Evolutionary conservation across 2,888 invertebrate species (phyloP).

Genomic region (Rhagophthalmus giganteus): DNA sequence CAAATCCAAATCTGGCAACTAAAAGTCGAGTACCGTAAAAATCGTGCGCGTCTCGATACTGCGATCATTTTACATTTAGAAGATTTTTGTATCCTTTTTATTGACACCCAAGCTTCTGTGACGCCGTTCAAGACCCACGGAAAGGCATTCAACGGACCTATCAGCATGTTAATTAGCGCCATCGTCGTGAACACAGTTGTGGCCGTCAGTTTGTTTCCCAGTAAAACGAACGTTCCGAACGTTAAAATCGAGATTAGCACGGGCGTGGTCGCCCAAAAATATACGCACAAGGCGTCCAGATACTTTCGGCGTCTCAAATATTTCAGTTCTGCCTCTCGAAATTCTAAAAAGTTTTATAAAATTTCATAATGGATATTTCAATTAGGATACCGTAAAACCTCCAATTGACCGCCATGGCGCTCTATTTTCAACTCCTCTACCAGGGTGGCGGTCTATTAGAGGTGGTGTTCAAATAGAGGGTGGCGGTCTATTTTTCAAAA

Average conservation of each 20-base stretch:
- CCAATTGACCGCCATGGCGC: too few species aligned
- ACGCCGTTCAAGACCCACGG: conserved; percentile 98
- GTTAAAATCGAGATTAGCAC: conserved; percentile 85
- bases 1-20: conserved; percentile 67
- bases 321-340: conserved; percentile 71
- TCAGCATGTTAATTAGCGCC: conserved; percentile 93
- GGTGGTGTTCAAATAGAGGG: too few species aligned
- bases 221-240: conserved; percentile 75
- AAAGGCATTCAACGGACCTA: conserved; percentile 93
- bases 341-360: too few species aligned
- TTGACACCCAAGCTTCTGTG: conserved; percentile 82
- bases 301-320: conserved; percentile 88
- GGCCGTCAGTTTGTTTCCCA: conserved; percentile 80
- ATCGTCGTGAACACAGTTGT: conserved; percentile 93
- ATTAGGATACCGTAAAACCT: too few species aligned
- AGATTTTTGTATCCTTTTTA: too few species aligned
- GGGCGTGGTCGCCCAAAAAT: conserved; percentile 98
- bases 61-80: neutral
- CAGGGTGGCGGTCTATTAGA: too few species aligned
- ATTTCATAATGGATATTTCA: too few species aligned
- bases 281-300: conserved; percentile 95
- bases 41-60: neutral
- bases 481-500: too few species aligned
- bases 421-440: too few species aligned
- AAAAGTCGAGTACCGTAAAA: conserved; percentile 35